Evolutionary conservation across 2,113 vertebrate genomes (phyloP).

Genomic region (Pterocles orientalis): DNA sequence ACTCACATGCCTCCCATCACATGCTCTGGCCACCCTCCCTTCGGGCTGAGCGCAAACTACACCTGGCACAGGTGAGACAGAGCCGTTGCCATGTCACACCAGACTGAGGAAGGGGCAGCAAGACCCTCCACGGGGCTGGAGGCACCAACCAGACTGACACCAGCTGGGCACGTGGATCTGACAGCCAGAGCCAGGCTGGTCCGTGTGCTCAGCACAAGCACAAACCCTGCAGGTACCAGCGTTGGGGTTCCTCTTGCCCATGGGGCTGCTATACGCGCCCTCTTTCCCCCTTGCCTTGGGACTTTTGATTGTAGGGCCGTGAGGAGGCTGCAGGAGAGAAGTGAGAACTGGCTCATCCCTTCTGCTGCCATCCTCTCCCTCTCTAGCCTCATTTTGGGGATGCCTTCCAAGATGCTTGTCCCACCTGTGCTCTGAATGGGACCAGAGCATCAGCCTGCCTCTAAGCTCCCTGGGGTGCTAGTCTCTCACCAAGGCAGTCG

Average conservation of each 20-base stretch:
- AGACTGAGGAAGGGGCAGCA: not conserved
- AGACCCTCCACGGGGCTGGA: not conserved
- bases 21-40: constrained; percentile 8
- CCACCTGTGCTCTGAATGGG: not conserved
- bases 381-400: not conserved
- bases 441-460: not conserved
- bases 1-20: constrained; percentile 64
- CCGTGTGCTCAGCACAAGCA: not conserved
- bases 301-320: not conserved
- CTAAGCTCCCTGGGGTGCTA: not conserved
- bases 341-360: not conserved
- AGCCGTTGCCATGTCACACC: fast-evolving
- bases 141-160: not conserved
- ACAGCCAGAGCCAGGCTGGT: fast-evolving
- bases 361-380: not conserved
- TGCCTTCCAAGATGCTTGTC: fast-evolving
- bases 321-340: not conserved
- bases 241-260: not conserved
- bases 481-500: not conserved
- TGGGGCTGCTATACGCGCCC: fast-evolving
- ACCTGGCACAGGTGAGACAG: constrained; percentile 35
- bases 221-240: not conserved
- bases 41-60: not conserved
- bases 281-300: not conserved
- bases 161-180: fast-evolving